Evolutionary conservation across 2,888 invertebrate genomes (phyloP).

Genomic region (Caenorhabditis sp.): DNA sequence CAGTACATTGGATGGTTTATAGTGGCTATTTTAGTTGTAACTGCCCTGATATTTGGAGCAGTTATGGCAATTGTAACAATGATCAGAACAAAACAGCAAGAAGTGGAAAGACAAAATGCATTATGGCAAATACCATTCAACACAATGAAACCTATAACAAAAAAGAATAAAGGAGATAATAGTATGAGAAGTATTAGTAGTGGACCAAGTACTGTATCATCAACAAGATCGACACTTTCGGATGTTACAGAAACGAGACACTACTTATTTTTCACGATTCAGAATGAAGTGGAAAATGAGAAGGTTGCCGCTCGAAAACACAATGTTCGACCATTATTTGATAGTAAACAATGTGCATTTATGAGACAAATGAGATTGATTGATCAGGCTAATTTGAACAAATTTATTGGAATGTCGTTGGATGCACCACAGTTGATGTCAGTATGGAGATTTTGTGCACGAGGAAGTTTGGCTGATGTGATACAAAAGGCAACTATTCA

Average conservation of each 20-base stretch:
- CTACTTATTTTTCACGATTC: slow-evolving; percentile 5
- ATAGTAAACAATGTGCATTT: slow-evolving; percentile 15
- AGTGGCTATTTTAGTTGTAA: slow-evolving; percentile 28
- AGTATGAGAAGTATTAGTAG: slow-evolving; percentile 19
- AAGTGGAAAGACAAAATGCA: slow-evolving; percentile 44
- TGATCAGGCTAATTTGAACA: slow-evolving; percentile 67
- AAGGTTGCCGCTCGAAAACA: slow-evolving; percentile 45
- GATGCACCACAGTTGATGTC: slow-evolving; percentile 59
- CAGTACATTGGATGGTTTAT: slow-evolving; percentile 33
- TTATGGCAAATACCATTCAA: slow-evolving; percentile 54
- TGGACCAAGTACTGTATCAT: slow-evolving; percentile 2
- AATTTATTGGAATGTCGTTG: slow-evolving; percentile 63
- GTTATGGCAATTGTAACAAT: slow-evolving; percentile 14
- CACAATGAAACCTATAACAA: slow-evolving; percentile 22
- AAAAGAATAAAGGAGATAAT: slow-evolving; percentile 37
- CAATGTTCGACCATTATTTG: slow-evolving; percentile 15
- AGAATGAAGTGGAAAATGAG: slow-evolving; percentile 5
- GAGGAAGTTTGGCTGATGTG: slow-evolving; percentile 46
- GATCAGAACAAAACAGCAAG: slow-evolving; percentile 41
- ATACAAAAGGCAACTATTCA: slow-evolving; percentile 38
- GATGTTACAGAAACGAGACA: slow-evolving; percentile 10
- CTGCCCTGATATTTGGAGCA: slow-evolving; percentile 19
- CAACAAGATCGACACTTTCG: neutral
- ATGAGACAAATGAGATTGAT: slow-evolving; percentile 55
- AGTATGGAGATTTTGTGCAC: slow-evolving; percentile 62